Base-by-base conservation (phyloP, 2,888 invertebrate species). In the Serripes groenlandicus region DNA sequence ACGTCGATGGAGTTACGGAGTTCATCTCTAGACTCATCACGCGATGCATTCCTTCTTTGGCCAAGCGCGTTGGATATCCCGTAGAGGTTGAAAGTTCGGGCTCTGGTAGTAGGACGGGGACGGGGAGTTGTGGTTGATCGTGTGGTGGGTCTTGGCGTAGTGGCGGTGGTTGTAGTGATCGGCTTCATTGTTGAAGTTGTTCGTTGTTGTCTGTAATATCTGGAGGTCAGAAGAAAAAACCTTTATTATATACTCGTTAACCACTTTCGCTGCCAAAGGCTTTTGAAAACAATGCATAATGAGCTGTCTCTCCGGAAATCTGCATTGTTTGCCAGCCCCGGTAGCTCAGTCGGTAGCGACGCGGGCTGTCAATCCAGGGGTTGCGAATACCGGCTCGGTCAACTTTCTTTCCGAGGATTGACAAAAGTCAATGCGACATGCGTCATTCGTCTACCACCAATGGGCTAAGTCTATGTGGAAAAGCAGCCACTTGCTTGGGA, bases 191-290 rank as follows among this genome's bases (percentile, higher is more conserved):
- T 66, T 2, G 66, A n/a, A 15, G 66, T 26, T 5, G 66, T 66
- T 32, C 18, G 34, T 21, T 15, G 9, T n/a, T 66, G 26, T 26
- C 66, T 34, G 49, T 62, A 74, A 49, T 74, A 74, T 21, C 73
- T 74, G 34, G 52, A 2, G 3, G 3, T 42, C n/a, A n/a, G 7
- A 5, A 49, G 49, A 49, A 1, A 49, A 49, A 3, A 49, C 15
- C 49, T 49, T 49, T 49, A 49, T 49, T 2, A 49, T 42, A 49
- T 49, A 49, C 49, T 15, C 15, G n/a, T n/a, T n/a, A n/a, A n/a
- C n/a, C n/a, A n/a, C n/a, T n/a, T n/a, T n/a, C n/a, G n/a, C n/a
- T n/a, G n/a, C n/a, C n/a, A n/a, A n/a, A n/a, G n/a, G n/a, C n/a
- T n/a, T n/a, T n/a, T n/a, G n/a, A n/a, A n/a, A n/a, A n/a, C n/a